Base-by-base conservation (phyloP, 2,888 invertebrate species). In the Sisyra terminalis region DNA sequence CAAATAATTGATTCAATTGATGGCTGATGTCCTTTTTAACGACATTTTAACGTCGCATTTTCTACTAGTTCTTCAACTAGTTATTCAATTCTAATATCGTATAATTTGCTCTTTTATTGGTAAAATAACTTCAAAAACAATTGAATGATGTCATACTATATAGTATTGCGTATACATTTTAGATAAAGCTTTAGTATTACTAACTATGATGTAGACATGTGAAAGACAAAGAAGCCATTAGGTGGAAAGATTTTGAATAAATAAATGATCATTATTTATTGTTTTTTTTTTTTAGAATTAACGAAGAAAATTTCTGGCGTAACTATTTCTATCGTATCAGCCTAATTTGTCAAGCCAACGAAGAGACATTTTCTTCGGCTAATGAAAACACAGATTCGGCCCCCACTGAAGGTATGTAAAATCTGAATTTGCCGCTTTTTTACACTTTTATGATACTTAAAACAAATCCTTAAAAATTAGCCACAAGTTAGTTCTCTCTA, bases 251-350 rank as follows among this genome's bases (percentile, higher is more conserved):
- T 11, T 31, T 31, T 31, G 4, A 13, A 31, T 3, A 31, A 31
- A 31, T 11, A 32, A 30, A 46, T n/a, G n/a, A n/a, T n/a, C n/a
- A n/a, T n/a, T n/a, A n/a, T n/a, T n/a, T n/a, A n/a, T n/a, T n/a
- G n/a, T n/a, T n/a, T 44, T 43, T 47, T 44, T 43, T 42, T 65
- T 66, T 42, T 66, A 87, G 89, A 54, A 87, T 92, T 63, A 85
- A 83, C 56, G 98, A 98, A 72, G 94, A 96, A 66, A 85, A 86
- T 61, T 99, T 98, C 71, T 98, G 98, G 98, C 79, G 93, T 60
- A 99, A 98, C 73, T 98, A 99, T 65, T 98, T 98, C 71, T 98
- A 98, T 71, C 87, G 98, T 60, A 88, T 99, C 53, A 93, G 92
- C 54, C 79, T 98, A 55, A 89, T 99, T 62, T 90, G 94, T 60